These are phyloP conservation scores for Danionella dracula DNA, from an alignment of 2,797 vertebrate species.

Conservation along the genomic window DNA sequence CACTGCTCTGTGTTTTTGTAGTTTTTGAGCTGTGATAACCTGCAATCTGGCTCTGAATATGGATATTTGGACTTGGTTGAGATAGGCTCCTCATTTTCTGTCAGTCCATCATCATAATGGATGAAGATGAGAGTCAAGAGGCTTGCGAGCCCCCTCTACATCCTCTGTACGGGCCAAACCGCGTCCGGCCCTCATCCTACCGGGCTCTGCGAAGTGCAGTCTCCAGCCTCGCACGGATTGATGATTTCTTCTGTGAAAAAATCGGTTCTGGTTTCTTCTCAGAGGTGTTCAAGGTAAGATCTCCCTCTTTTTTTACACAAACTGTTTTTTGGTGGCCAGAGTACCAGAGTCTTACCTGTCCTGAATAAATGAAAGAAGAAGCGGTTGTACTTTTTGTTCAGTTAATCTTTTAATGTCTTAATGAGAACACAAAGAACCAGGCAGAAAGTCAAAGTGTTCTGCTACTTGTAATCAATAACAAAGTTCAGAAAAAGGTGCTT, in stretches of 20 bases:
- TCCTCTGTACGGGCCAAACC: slow-evolving; percentile 66
- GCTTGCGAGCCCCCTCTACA: slow-evolving; percentile 62
- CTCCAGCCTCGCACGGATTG: slow-evolving; percentile 86
- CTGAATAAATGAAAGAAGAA: too few relatives aligned
- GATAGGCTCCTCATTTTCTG: background rate
- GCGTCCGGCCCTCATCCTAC: slow-evolving; percentile 84
- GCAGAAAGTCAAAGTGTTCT: too few relatives aligned
- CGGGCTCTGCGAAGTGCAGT: slow-evolving; percentile 87
- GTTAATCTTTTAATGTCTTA: too few relatives aligned
- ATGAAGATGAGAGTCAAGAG: slow-evolving; percentile 59
- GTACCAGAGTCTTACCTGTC: too few relatives aligned
- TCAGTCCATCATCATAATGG: slow-evolving; percentile 47
- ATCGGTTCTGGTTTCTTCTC: slow-evolving; percentile 94
- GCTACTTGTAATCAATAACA: too few relatives aligned
- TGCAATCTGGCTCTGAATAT: background rate
- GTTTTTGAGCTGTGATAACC: background rate
- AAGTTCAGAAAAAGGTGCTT: too few relatives aligned
- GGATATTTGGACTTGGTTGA: slow-evolving; percentile 19
- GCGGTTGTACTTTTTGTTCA: too few relatives aligned
- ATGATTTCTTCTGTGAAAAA: slow-evolving; percentile 94
- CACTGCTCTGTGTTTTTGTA: background rate
- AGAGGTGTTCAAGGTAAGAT: slow-evolving; percentile 90
- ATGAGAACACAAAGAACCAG: too few relatives aligned
- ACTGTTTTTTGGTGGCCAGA: too few relatives aligned
- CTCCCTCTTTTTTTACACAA: background rate